Evolutionary conservation across 2,888 invertebrate species (phyloP), one percentile per base, ranked within the genome.

Genomic region (Eupithecia tripunctaria): DNA sequence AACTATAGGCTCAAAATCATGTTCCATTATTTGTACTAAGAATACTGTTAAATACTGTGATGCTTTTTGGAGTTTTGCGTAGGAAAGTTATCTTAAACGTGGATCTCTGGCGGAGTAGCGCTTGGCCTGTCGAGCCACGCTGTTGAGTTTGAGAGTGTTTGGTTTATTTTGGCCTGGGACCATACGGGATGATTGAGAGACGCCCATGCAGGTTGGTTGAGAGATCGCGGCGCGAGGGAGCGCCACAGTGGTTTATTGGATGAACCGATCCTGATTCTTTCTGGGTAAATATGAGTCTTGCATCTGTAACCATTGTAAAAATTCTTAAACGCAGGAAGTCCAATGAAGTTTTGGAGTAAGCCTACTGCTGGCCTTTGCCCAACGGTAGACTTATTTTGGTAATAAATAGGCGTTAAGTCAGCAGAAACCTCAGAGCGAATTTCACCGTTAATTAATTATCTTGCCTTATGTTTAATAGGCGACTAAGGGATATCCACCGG

Each of bases 41-140:
- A 84, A 80, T 86, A 88, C 87, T 85, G 82, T 81, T 78, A 75
- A 94, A 94, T 93, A 93, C 92, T 92, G 93, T 86, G n/a, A 83
- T 64, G 38, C 75, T 75, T 70, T 15, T 32, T 70, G 0, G 47
- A 3, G 68, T 12, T 56, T 25, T 56, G 83, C 84, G 86, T 77
- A 85, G 82, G 14, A 85, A 71, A 86, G 29, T 88, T 95, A 95
- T 95, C 95, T 95, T 95, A 95, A 95, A 82, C 95, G 89, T 43
- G 96, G 96, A 82, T 96, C 95, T 81, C 95, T 90, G 72, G 95
- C 94, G 71, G 93, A 94, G 78, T 94, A 95, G 70, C 94, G 88
- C 78, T 94, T 95, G 76, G 94, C 90, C 80, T 93, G 89, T 76
- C 94, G 91, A 80, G 95, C 93, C 88, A 91, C 92, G 84, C 93